phyloP scores from a whole-genome alignment of 2,797 vertebrate species.

The Etheostoma nigrum region DNA sequence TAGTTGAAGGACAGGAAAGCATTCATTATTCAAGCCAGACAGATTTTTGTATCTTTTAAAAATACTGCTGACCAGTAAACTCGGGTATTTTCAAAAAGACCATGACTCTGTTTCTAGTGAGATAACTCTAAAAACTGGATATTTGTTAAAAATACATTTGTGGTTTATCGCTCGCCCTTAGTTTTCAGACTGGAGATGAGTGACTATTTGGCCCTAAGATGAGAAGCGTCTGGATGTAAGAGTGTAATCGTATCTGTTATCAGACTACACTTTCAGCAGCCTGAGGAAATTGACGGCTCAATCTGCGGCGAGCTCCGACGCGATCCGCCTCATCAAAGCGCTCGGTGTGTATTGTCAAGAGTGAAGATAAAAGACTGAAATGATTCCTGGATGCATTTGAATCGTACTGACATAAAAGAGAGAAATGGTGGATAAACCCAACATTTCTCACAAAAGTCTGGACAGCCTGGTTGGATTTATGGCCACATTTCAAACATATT shows the following conservation, averaged over 20 bases:
- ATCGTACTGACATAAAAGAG: slow-evolving; percentile 45
- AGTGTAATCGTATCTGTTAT: slow-evolving; percentile 46
- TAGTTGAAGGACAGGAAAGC: slow-evolving; percentile 22
- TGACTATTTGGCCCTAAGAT: slow-evolving; percentile 37
- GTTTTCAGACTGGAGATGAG: slow-evolving; percentile 26
- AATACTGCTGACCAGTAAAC: slow-evolving; percentile 32
- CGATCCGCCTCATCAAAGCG: slow-evolving; percentile 28
- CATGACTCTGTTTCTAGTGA: not conserved
- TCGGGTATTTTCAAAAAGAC: slow-evolving; percentile 11
- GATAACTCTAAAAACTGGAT: not conserved
- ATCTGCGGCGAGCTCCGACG: slow-evolving; percentile 36
- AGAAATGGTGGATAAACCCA: slow-evolving; percentile 47
- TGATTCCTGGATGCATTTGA: slow-evolving; percentile 36
- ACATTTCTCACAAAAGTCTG: slow-evolving; percentile 47
- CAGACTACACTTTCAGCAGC: slow-evolving; percentile 12
- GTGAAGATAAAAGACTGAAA: slow-evolving; percentile 52
- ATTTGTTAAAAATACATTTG: not conserved
- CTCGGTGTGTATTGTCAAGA: slow-evolving; percentile 34
- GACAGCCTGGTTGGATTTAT: slow-evolving; percentile 63
- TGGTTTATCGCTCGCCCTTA: not conserved
- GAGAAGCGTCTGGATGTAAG: slow-evolving; percentile 49
- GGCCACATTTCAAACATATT: slow-evolving; percentile 49
- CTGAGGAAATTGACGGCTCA: slow-evolving; percentile 43
- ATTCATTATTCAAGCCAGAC: slow-evolving; percentile 43
- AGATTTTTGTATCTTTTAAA: slow-evolving; percentile 21